phyloP scores from a whole-genome alignment of 2,797 vertebrate species.

The Platyrinchus mystaceus region DNA sequence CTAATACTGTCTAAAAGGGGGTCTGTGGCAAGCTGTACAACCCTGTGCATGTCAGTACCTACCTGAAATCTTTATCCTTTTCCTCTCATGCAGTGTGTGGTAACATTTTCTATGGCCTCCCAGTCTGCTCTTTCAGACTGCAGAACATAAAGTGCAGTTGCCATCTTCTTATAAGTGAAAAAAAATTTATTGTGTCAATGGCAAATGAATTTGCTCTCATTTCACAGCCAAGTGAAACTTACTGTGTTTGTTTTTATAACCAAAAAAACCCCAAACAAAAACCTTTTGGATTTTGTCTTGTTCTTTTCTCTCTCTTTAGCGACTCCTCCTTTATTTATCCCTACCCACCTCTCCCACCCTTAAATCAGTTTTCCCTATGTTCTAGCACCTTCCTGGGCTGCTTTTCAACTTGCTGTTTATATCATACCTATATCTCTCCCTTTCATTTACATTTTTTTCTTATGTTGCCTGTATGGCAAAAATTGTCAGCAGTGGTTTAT shows the following conservation, averaged over 20 bases:
- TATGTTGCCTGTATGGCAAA: not conserved
- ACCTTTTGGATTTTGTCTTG: not conserved
- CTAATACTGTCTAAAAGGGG: not conserved
- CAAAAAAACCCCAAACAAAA: not conserved
- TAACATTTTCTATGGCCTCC: not conserved
- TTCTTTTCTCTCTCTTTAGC: not conserved
- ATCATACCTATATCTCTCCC: not conserved
- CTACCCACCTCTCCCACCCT: not conserved
- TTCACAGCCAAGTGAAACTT: slow-evolving; percentile 7
- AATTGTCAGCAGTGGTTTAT: not conserved
- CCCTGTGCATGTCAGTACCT: not conserved
- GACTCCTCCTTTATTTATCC: not conserved
- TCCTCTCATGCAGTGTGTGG: not conserved
- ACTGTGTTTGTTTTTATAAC: not conserved
- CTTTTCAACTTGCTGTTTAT: not conserved
- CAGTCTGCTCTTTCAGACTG: not conserved
- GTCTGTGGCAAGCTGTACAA: not conserved
- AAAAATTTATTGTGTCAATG: not conserved
- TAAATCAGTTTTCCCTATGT: not conserved
- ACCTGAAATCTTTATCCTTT: not conserved
- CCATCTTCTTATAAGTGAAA: not conserved
- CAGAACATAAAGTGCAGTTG: not conserved
- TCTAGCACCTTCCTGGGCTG: not conserved
- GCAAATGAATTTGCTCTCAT: not conserved
- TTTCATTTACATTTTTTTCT: not conserved